Base-by-base conservation (phyloP, 2,888 invertebrate species). In the Sphaeridia pumilis region DNA sequence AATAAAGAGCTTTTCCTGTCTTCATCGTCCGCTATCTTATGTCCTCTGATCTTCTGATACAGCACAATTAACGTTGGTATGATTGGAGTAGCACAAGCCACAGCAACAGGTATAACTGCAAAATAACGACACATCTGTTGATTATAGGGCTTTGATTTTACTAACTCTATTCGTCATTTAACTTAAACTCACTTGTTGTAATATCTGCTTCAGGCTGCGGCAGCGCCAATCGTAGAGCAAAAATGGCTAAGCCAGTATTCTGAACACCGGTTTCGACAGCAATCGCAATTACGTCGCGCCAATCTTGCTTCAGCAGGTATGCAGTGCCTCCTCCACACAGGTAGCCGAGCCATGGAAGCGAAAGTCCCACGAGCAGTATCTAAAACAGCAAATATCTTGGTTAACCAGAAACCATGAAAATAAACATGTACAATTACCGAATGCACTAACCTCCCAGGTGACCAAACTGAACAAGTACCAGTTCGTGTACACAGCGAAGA, bases 181-280 rank as follows among this genome's bases (percentile, higher is more conserved):
- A 36, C 43, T 25, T 41, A 20, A 10, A n/a, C 17, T 4, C 60
- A 83, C 84, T 82, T 42, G 89, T 87, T 3, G 92, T 87, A 42
- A 93, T 74, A 72, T 93, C 92, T 0, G 85, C 87, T 60, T 84
- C 83, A 0, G 93, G 93, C 67, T 88, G 85, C 0, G 78, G 79
- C 54, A 94, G 74, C 3, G 87, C 81, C 67, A 87, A 82, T 52
- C 84, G 74, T 49, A 94, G 73, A 64, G 94, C 74, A 70, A 93
- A 87, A 66, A 94, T 92, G 1, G 92, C 79, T 58, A 94, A 82
- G 41, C 90, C 92, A 0, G 92, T 90, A 72, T 94, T 94, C 73
- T 93, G 92, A 49, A 93, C 82, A 47, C 93, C 90, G 3, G 88
- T 87, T 74, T 94, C 94, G 46, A 94, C 83, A 45, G 87, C 83